A percentile compares a stretch with the other conserved stretches of the same genome.
Conservation (phyloP, 2,797 vertebrate species). For the Helostoma temminkii region DNA sequence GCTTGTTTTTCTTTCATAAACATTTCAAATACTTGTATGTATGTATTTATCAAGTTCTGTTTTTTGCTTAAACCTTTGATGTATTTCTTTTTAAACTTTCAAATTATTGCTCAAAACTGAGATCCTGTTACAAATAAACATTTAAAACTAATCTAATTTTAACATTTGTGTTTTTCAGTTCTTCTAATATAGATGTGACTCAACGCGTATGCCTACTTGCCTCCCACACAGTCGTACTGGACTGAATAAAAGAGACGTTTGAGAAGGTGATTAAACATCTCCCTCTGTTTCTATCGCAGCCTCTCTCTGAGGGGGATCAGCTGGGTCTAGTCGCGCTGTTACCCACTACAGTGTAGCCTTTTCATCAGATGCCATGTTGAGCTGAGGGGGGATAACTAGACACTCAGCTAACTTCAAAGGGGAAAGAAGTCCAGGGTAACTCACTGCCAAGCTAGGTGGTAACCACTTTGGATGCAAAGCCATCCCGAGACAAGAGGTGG, state of each 20-base stretch:
- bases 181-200: conserved; percentile 33
- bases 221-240: conserved; percentile 39
- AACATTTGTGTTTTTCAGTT: background rate
- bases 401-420: conserved; percentile 62
- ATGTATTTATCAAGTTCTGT: background rate
- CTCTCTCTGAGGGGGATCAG: conserved; percentile 38
- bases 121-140: background rate
- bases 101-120: conserved; percentile 5
- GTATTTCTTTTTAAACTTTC: background rate
- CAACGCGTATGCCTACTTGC: conserved; percentile 35
- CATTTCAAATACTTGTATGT: conserved; percentile 15
- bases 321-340: conserved; percentile 40
- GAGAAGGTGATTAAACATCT: conserved; percentile 56
- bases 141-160: conserved; percentile 12
- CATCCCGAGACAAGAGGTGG: conserved; percentile 14
- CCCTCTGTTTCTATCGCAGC: conserved; percentile 21
- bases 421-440: conserved; percentile 32
- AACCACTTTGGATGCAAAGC: conserved; percentile 45
- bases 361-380: conserved; percentile 65
- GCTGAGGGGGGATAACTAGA: conserved; percentile 46
- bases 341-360: conserved; percentile 45
- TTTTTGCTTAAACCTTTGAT: background rate
- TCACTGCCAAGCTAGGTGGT: conserved; percentile 37
- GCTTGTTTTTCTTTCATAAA: conserved; percentile 28
- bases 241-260: conserved; percentile 38